Evolutionary conservation across 2,113 vertebrate species (phyloP).

Genomic region (Nannospalax galili): DNA sequence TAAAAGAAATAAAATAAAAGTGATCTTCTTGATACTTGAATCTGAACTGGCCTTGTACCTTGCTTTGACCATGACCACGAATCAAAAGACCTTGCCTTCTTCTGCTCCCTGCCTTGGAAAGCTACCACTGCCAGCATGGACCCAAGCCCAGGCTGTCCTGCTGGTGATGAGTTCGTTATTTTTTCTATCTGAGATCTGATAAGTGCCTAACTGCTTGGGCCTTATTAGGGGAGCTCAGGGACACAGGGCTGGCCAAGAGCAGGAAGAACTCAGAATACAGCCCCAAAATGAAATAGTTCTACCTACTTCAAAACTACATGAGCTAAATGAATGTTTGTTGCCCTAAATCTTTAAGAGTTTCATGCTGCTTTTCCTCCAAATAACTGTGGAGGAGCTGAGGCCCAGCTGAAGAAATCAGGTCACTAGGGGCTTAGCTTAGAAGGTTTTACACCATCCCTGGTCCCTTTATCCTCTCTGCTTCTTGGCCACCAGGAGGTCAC

Average conservation of each 20-base stretch:
- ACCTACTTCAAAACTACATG: background rate
- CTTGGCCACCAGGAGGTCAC: background rate
- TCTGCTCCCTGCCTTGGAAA: background rate
- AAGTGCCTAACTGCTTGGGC: background rate
- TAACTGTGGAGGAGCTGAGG: background rate
- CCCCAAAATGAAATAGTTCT: background rate
- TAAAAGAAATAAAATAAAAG: background rate
- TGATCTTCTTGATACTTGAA: background rate
- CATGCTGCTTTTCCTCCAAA: background rate
- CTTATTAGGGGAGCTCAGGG: rapidly evolving
- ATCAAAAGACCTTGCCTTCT: background rate
- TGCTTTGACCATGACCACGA: background rate
- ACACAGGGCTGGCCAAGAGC: background rate
- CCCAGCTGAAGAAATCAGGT: background rate
- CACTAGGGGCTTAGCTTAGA: too few species aligned
- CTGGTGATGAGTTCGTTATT: background rate
- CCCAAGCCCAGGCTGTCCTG: background rate
- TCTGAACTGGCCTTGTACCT: background rate
- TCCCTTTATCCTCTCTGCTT: background rate
- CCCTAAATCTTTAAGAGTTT: background rate
- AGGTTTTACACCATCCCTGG: background rate
- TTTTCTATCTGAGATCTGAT: background rate
- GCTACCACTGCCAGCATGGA: background rate
- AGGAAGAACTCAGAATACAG: background rate
- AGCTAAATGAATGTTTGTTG: background rate